These are phyloP conservation scores for Channa striata DNA, from an alignment of 2,797 vertebrate species.

Conservation along the genomic window DNA sequence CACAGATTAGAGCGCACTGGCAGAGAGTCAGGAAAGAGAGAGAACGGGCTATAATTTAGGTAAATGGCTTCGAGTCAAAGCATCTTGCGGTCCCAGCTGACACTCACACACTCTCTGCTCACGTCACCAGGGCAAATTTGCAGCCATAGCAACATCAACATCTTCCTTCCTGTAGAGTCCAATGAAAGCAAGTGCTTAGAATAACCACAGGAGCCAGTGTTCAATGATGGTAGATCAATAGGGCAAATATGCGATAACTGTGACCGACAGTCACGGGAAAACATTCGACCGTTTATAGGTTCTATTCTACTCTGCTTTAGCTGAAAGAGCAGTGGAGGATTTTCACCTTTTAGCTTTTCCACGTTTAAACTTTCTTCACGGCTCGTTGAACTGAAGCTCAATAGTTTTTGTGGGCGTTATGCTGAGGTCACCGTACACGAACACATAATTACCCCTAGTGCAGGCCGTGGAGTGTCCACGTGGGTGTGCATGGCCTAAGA, in stretches of 20 bases:
- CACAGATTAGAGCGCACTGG: neutral
- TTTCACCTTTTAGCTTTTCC: neutral
- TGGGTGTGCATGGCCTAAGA: too few species aligned
- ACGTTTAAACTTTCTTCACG: neutral
- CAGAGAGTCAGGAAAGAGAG: neutral
- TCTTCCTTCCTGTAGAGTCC: slow-evolving; percentile 18
- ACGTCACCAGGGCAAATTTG: slow-evolving; percentile 12
- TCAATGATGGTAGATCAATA: too few species aligned
- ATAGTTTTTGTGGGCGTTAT: too few species aligned
- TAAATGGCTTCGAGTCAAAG: slow-evolving; percentile 17
- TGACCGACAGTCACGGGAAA: too few species aligned
- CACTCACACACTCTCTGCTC: slow-evolving; percentile 6
- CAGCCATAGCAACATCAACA: slow-evolving; percentile 32
- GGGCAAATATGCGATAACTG: too few species aligned
- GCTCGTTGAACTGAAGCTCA: slow-evolving; percentile 11
- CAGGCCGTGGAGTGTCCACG: too few species aligned
- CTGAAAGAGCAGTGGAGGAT: neutral
- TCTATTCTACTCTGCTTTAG: neutral
- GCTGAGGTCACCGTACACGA: slow-evolving; percentile 11
- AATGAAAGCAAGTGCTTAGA: neutral
- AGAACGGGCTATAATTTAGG: slow-evolving; percentile 1
- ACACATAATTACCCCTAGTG: slow-evolving; percentile 22
- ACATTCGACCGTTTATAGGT: too few species aligned
- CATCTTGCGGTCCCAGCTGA: slow-evolving; percentile 6
- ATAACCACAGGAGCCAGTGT: neutral